Conservation (phyloP, 2,113 vertebrate genomes). For the Neomonachus schauinslandi region DNA sequence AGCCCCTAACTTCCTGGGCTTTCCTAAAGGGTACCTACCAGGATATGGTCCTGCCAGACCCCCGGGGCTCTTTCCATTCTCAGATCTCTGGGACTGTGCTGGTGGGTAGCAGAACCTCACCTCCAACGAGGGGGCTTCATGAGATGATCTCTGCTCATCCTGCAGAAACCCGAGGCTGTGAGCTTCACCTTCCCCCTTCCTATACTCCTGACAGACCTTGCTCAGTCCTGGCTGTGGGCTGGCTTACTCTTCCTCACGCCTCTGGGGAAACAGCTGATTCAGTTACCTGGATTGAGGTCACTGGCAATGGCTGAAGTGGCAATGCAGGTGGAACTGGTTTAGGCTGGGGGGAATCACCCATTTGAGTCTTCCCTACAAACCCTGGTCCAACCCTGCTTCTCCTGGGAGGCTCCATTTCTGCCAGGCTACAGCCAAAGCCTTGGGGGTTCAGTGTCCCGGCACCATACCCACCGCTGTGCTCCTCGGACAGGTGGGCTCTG, state of each 20-base stretch:
- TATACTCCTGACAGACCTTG: background rate
- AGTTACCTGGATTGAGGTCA: constrained; percentile 81
- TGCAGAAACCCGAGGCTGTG: background rate
- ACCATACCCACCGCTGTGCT: too few species aligned
- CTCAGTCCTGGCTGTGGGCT: background rate
- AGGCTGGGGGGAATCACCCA: constrained; percentile 67
- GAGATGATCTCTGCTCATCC: background rate
- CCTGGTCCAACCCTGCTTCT: constrained; percentile 65
- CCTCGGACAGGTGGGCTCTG: background rate
- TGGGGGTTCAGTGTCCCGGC: background rate
- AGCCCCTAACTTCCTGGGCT: background rate
- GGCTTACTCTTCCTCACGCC: background rate
- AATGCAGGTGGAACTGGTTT: constrained; percentile 81
- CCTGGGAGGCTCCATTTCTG: constrained; percentile 44
- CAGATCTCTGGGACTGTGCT: background rate
- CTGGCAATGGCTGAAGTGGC: constrained; percentile 63
- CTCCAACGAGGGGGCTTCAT: background rate
- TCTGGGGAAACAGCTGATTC: constrained; percentile 74
- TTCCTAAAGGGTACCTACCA: background rate
- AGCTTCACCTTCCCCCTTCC: background rate
- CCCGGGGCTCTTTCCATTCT: background rate
- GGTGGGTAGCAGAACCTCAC: background rate
- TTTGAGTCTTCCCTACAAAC: constrained; percentile 67
- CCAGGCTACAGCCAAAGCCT: background rate
- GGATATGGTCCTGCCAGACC: background rate